Evolutionary conservation across 1,140 invertebrate species (phyloP).

Genomic region (Apolygus lucorum): DNA sequence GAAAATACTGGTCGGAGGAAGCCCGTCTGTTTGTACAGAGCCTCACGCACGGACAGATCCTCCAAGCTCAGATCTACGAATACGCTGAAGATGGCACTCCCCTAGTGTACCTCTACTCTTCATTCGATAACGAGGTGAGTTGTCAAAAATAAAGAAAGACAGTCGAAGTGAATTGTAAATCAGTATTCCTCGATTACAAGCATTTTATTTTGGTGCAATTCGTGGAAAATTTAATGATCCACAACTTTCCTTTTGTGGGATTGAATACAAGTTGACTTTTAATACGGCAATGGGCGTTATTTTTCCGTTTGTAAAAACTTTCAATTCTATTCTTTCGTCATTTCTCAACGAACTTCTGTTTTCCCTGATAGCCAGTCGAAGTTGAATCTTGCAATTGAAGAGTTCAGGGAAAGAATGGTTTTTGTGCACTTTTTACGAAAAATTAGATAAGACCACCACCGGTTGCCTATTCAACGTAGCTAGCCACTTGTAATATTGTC

Average conservation of each 20-base stretch:
- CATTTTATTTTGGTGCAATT: conserved; percentile 12
- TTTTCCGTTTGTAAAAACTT: background rate
- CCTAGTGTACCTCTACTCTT: conserved; percentile 67
- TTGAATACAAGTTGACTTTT: background rate
- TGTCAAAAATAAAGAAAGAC: conserved; percentile 18
- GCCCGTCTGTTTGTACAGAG: conserved; percentile 64
- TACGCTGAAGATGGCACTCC: conserved; percentile 68
- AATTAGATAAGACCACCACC: too few species aligned
- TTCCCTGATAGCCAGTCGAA: too few species aligned
- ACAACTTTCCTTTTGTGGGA: background rate
- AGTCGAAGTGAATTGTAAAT: too few species aligned
- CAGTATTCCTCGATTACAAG: background rate
- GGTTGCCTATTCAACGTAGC: too few species aligned
- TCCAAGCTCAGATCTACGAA: conserved; percentile 78
- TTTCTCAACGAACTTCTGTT: too few species aligned
- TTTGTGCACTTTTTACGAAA: too few species aligned
- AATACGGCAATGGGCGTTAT: background rate
- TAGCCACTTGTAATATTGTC: too few species aligned
- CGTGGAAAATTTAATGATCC: background rate
- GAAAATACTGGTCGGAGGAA: conserved; percentile 59
- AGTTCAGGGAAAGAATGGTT: too few species aligned
- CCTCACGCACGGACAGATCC: conserved; percentile 64
- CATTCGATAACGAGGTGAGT: conserved; percentile 57
- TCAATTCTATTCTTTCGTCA: background rate
- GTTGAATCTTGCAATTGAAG: too few species aligned